phyloP scores from a whole-genome alignment of 1,140 invertebrate genomes.

The Reticulitermes speratus region DNA sequence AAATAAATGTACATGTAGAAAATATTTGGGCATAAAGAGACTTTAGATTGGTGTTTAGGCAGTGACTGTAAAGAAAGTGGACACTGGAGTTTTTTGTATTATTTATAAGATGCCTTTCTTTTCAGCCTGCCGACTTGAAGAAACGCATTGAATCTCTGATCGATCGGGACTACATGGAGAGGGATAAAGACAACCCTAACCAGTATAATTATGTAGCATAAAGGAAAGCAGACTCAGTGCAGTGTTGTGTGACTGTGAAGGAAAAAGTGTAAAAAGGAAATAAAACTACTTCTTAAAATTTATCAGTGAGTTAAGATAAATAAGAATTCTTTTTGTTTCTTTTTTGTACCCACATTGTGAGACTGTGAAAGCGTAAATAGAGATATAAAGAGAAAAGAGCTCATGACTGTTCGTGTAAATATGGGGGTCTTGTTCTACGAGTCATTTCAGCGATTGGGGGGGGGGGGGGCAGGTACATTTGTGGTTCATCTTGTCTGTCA shows the following conservation, averaged over 20 bases:
- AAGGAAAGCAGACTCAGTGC: neutral
- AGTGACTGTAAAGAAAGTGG: too few relatives aligned
- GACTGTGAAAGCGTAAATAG: neutral
- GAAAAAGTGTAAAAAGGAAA: neutral
- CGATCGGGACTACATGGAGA: constrained; percentile 97
- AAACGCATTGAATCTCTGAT: constrained; percentile 98
- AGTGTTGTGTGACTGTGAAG: constrained; percentile 6
- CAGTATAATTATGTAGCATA: constrained; percentile 99
- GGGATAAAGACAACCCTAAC: constrained; percentile 97
- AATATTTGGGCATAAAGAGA: too few relatives aligned
- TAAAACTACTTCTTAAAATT: constrained; percentile 2
- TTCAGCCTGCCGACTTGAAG: constrained; percentile 91
- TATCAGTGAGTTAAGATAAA: constrained; percentile 24
- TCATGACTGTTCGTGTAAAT: neutral
- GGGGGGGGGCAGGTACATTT: too few relatives aligned
- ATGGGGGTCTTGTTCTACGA: neutral
- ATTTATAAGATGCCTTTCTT: constrained; percentile 41
- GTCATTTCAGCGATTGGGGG: neutral
- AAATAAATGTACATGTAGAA: too few relatives aligned
- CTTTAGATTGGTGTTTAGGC: too few relatives aligned
- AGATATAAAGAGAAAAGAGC: neutral
- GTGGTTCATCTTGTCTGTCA: too few relatives aligned
- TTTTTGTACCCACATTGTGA: constrained; percentile 34
- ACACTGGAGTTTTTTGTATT: too few relatives aligned
- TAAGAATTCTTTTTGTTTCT: constrained; percentile 29